Evolutionary conservation across 2,888 invertebrate species (phyloP).

Genomic region (Rhagium mordax): DNA sequence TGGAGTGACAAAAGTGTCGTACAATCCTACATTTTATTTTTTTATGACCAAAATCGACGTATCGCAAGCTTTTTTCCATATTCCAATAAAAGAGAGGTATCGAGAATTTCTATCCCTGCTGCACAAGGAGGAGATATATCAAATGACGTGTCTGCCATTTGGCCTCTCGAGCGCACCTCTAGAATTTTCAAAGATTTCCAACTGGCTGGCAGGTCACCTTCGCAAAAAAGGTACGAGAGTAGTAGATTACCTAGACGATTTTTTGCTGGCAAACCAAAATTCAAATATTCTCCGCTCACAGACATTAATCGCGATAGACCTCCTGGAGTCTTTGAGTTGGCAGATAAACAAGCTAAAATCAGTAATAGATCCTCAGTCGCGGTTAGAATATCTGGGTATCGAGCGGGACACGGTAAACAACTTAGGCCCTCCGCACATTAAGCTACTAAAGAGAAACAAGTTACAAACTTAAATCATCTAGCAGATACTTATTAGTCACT

Average conservation of each 20-base stretch:
- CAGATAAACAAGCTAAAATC: conserved; percentile 38
- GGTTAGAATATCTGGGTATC: conserved; percentile 32
- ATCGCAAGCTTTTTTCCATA: conserved; percentile 3
- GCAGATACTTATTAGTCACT: too few species aligned
- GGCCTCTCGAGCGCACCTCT: conserved; percentile 48
- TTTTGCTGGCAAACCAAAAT: conserved; percentile 33
- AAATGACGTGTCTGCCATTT: conserved; percentile 28
- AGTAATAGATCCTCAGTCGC: neutral
- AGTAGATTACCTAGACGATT: conserved; percentile 55
- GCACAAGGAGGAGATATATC: neutral
- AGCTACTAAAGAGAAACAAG: too few species aligned
- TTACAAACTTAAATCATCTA: too few species aligned
- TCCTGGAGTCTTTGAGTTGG: conserved; percentile 34
- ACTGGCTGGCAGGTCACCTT: conserved; percentile 52
- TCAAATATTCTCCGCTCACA: conserved; percentile 3
- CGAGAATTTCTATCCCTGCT: neutral
- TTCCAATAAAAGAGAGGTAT: neutral
- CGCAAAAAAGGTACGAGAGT: conserved; percentile 43
- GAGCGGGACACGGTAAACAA: conserved; percentile 37
- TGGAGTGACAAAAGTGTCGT: too few species aligned
- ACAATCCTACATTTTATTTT: too few species aligned
- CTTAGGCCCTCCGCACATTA: too few species aligned
- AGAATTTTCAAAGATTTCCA: conserved; percentile 51
- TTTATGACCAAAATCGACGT: conserved; percentile 9
- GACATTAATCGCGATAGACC: neutral